Evolutionary conservation across 2,888 invertebrate species (phyloP).

Genomic region (Apotomis capreana): DNA sequence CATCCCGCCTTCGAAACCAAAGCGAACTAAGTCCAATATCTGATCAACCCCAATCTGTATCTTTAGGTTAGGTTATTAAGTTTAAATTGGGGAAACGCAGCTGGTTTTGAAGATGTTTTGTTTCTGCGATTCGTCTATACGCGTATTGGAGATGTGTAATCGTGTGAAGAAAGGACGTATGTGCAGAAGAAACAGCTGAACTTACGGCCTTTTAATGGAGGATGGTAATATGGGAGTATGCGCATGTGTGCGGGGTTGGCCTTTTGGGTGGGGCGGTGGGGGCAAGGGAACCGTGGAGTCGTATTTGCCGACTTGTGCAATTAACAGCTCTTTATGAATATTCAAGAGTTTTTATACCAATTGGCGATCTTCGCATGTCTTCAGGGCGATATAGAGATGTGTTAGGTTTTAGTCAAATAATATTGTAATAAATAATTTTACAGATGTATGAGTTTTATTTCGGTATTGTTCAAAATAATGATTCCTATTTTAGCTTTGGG

Average conservation of each 20-base stretch:
- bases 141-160: conserved; percentile 11
- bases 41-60: not conserved
- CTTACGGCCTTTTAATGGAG: not conserved
- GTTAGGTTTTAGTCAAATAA: conserved; percentile 10
- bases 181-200: not conserved
- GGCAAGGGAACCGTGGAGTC: conserved; percentile 64
- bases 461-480: no score
- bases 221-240: not conserved
- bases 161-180: conserved; percentile 2
- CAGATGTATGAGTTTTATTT: not conserved
- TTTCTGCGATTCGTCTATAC: not conserved
- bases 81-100: not conserved
- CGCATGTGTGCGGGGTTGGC: conserved; percentile 63
- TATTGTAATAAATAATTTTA: not conserved
- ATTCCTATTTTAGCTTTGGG: no score
- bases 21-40: not conserved
- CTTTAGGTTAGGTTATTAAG: not conserved
- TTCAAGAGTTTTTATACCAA: conserved; percentile 80
- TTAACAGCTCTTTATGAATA: conserved; percentile 83
- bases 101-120: not conserved
- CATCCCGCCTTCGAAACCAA: conserved; percentile 9
- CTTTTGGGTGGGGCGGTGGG: conserved; percentile 66
- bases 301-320: conserved; percentile 82
- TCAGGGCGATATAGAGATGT: conserved; percentile 16
- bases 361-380: conserved; percentile 57